Base-by-base conservation (phyloP, 35 echinoderm and acorn worm species). In the Lytechinus variegatus region DNA sequence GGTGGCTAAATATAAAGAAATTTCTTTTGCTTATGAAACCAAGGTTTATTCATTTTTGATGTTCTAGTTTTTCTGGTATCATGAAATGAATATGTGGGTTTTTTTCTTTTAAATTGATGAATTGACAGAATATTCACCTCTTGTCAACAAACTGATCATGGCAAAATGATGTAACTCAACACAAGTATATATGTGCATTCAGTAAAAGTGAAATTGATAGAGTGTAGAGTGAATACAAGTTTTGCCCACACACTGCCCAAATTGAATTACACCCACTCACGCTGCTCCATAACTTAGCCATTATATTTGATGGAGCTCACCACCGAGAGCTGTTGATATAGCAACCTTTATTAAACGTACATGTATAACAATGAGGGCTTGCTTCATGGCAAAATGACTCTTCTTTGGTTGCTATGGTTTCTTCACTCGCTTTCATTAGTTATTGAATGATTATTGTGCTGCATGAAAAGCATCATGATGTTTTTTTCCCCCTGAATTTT, bases 321-420 rank as follows among this genome's bases (percentile, higher is more conserved):
- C 66, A 79, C 66, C 7, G 66, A 79, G 66, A 79, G 66, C 66
- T 79, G 66, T 79, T 79, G 66, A 79, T 79, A 79, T 79, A 79
- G 66, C 66, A 79, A 79, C 66, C 66, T 79, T 79, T 16, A 79
- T 79, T 79, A 79, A 79, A 19, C 8, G 66, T 79, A 44, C 33
- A 79, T 24, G 21, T 79, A 24, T 24, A 79, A 79, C 66, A 79
- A 79, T 3, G 66, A 79, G 16, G 14, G 66, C 66, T 79, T 79
- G 66, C 66, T 79, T 79, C 66, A 79, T 16, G 8, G 66, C 16
- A 19, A 7, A 79, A 79, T 79, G 16, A 79, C 66, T 79, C 4
- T 79, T 79, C 66, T 79, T 79, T 79, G 21, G 66, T 79, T 79
- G 19, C 66, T n/a, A 79, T 79, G 14, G 66, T 24, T 7, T 24